These are phyloP conservation scores for Papilio elwesi DNA, from an alignment of 2,888 invertebrate genomes.

Conservation along the genomic window DNA sequence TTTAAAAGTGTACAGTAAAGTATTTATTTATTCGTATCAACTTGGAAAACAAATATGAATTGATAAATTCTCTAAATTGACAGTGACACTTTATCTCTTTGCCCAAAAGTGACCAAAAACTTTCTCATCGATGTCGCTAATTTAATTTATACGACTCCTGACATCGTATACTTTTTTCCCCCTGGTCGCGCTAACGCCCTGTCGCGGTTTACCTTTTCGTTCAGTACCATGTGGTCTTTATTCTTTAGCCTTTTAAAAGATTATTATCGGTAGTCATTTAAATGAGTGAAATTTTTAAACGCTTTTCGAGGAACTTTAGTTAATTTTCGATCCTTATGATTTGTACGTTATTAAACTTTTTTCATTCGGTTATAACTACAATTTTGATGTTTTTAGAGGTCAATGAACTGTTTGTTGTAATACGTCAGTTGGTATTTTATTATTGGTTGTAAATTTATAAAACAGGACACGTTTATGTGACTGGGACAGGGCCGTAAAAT, in stretches of 20 bases:
- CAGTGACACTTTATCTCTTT: constrained; percentile 30
- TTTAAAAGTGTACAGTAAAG: too few species aligned
- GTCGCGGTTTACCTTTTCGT: constrained; percentile 47
- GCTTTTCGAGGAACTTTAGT: constrained; percentile 33
- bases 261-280: constrained; percentile 35
- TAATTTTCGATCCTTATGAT: constrained; percentile 39
- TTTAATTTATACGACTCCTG: constrained; percentile 51
- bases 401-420: constrained; percentile 18
- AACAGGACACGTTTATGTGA: constrained; percentile 36
- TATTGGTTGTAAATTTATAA: constrained; percentile 37
- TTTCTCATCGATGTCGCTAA: constrained; percentile 46
- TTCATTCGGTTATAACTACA: constrained; percentile 10
- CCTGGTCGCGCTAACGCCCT: constrained; percentile 50
- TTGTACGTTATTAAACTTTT: constrained; percentile 33
- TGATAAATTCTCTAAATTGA: constrained; percentile 33
- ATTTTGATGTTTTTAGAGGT: constrained; percentile 26
- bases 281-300: constrained; percentile 35
- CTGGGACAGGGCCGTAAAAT: constrained; percentile 29
- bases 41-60: constrained; percentile 13
- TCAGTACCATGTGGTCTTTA: constrained; percentile 45
- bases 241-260: constrained; percentile 36
- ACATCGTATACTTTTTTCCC: constrained; percentile 43
- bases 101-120: constrained; percentile 28
- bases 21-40: neutral
- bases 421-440: constrained; percentile 29